Conservation (phyloP, 2,797 vertebrate genomes). For the Hippopotamyrus pictus region DNA sequence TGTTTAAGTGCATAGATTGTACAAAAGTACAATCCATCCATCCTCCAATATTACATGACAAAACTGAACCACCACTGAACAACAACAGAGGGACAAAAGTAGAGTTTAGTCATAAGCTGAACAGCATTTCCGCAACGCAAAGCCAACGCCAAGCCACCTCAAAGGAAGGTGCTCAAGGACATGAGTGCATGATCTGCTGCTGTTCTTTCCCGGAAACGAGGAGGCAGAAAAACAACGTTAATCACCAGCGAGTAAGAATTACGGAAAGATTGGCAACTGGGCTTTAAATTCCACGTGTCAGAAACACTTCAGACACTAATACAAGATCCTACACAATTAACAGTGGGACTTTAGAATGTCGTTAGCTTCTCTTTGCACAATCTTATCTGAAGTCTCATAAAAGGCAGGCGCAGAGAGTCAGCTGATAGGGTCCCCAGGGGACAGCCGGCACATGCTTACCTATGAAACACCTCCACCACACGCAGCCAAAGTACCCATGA, state of each 20-base stretch:
- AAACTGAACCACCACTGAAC: background rate
- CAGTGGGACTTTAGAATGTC: constrained; percentile 1
- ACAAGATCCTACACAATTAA: background rate
- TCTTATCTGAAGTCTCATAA: constrained; percentile 7
- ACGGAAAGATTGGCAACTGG: background rate
- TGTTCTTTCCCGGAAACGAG: background rate
- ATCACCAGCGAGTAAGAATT: background rate
- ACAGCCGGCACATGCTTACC: background rate
- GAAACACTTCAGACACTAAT: background rate
- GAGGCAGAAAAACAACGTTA: background rate
- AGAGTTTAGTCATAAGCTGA: background rate
- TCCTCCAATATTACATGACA: background rate
- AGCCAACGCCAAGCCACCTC: background rate
- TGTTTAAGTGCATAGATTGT: background rate
- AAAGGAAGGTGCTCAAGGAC: background rate
- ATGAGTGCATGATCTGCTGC: background rate
- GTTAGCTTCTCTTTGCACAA: background rate
- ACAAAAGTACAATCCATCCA: background rate
- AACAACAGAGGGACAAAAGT: background rate
- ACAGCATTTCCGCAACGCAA: background rate
- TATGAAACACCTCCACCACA: background rate
- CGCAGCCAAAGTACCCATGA: background rate
- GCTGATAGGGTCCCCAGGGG: background rate
- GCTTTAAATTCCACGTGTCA: background rate
- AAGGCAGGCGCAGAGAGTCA: background rate